phyloP scores from a whole-genome alignment of 2,888 invertebrate genomes.

The Leptinotarsa tumamoca region DNA sequence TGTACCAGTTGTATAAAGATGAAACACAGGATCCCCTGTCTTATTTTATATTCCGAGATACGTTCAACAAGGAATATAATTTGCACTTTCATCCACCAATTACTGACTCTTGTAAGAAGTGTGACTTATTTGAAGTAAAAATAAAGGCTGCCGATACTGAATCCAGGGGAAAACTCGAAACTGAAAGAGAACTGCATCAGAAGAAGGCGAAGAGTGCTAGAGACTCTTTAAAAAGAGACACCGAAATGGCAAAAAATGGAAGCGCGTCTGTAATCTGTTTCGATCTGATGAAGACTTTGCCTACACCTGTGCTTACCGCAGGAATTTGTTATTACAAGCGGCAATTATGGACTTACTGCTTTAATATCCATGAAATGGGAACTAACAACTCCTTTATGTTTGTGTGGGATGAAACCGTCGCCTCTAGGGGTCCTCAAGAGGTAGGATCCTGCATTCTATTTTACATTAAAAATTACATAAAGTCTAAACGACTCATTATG shows the following conservation, averaged over 20 bases:
- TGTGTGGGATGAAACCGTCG: no score
- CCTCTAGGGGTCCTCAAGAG: no score
- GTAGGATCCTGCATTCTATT: no score
- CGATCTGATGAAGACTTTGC: slow-evolving; percentile 53
- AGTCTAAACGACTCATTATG: no score
- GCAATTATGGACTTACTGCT: no score
- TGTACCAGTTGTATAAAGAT: slow-evolving; percentile 43
- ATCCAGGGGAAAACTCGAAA: slow-evolving; percentile 29
- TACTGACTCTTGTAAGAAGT: slow-evolving; percentile 45
- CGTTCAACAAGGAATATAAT: slow-evolving; percentile 44
- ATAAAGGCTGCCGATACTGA: slow-evolving; percentile 39
- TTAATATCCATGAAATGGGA: no score
- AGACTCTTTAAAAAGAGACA: slow-evolving; percentile 41
- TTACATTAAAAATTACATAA: no score
- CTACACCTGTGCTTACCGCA: slow-evolving; percentile 11
- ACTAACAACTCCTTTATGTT: no score
- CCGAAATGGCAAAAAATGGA: slow-evolving; percentile 30
- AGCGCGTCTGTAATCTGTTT: slow-evolving; percentile 45
- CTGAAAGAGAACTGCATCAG: slow-evolving; percentile 42
- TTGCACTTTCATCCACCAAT: slow-evolving; percentile 44
- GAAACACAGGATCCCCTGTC: slow-evolving; percentile 37
- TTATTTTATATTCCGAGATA: slow-evolving; percentile 41
- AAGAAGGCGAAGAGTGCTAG: slow-evolving; percentile 45
- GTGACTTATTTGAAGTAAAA: slow-evolving; percentile 44
- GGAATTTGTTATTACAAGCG: no score